phyloP scores from a whole-genome alignment of 2,113 vertebrate species.

The chimpanzee (Pan troglodytes) region DNA sequence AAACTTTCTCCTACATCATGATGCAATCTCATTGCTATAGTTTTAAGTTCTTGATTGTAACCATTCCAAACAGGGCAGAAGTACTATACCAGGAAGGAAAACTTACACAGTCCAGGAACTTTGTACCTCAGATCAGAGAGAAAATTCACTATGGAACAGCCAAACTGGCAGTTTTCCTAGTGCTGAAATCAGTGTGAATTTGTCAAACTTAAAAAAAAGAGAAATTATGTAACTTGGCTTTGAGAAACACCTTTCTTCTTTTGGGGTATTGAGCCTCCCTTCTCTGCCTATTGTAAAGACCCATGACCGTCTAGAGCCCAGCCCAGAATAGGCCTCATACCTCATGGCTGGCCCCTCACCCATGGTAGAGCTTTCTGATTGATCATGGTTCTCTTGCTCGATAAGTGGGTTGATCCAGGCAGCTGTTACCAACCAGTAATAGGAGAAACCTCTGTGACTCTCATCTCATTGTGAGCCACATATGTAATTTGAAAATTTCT shows the following conservation, averaged over 20 bases:
- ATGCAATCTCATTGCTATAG: not conserved
- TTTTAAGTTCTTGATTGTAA: slow-evolving; percentile 56
- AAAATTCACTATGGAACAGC: slow-evolving; percentile 48
- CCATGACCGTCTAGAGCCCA: not conserved
- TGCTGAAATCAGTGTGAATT: slow-evolving; percentile 75
- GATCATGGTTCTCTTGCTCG: not conserved
- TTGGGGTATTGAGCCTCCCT: not conserved
- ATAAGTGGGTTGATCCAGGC: not conserved
- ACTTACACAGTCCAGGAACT: slow-evolving; percentile 58
- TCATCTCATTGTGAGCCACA: not conserved
- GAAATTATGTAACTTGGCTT: slow-evolving; percentile 70
- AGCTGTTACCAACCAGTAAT: not conserved
- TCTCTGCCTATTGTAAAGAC: slow-evolving; percentile 26
- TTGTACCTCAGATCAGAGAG: slow-evolving; percentile 68
- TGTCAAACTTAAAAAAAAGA: slow-evolving; percentile 49
- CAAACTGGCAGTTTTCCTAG: slow-evolving; percentile 68
- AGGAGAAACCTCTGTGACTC: not conserved
- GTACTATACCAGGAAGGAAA: slow-evolving; percentile 61
- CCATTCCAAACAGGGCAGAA: slow-evolving; percentile 68
- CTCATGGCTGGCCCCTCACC: not conserved
- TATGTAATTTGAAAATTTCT: not conserved
- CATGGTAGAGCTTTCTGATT: not conserved
- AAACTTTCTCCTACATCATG: slow-evolving; percentile 43
- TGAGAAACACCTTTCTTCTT: slow-evolving; percentile 46
- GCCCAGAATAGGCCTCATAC: not conserved